Evolutionary conservation across 1,140 invertebrate genomes (phyloP).

Genomic region (Apis laboriosa): DNA sequence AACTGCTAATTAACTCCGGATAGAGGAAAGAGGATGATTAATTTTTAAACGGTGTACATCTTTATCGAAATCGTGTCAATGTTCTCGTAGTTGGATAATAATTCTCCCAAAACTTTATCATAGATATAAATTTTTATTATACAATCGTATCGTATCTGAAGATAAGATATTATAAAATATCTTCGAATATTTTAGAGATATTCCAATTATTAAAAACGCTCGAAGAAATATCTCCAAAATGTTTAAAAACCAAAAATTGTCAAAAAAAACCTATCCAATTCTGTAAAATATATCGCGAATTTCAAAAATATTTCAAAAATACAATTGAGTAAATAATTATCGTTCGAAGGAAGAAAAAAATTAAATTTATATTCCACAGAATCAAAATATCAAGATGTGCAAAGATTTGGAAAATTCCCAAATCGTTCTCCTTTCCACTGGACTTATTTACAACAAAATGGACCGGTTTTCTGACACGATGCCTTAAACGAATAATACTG

Average conservation of each 20-base stretch:
- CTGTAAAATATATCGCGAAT: too few relatives aligned
- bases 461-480: conserved; percentile 21
- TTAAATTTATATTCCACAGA: too few relatives aligned
- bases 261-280: too few relatives aligned
- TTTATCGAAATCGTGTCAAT: not conserved
- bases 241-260: too few relatives aligned
- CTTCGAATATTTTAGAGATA: too few relatives aligned
- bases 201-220: too few relatives aligned
- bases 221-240: too few relatives aligned
- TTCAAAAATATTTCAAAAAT: too few relatives aligned
- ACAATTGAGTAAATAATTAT: too few relatives aligned
- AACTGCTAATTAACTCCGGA: not conserved
- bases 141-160: not conserved
- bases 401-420: not conserved
- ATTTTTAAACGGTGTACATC: not conserved
- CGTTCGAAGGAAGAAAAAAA: too few relatives aligned
- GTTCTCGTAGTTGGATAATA: not conserved
- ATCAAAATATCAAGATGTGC: too few relatives aligned
- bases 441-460: not conserved
- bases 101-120: not conserved
- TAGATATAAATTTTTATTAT: not conserved
- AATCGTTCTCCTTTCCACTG: not conserved
- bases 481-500: not conserved
- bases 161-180: too few relatives aligned
- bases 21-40: not conserved